Base-by-base conservation (phyloP, 2,113 vertebrate species). In the Pleuronectes platessa region DNA sequence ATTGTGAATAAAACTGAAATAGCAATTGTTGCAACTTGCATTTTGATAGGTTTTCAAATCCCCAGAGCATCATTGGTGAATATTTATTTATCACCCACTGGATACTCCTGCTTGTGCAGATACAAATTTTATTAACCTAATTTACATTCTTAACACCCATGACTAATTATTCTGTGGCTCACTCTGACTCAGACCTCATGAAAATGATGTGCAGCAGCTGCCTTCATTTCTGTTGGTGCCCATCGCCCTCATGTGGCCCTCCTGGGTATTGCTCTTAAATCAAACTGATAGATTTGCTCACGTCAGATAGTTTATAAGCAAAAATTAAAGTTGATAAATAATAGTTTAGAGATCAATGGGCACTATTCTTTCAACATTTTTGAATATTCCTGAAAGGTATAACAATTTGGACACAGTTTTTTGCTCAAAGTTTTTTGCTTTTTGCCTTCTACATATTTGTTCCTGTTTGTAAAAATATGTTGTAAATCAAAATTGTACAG, bases 181-280 rank as follows among this genome's bases (percentile, higher is more conserved):
- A 24, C 15, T 53, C 51, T 53, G 80, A 35, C 18, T 51, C 63
- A 40, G 21, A 11, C 49, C n/a, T 18, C 31, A 1, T 47, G 54
- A 23, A 40, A 55, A 63, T 45, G 0, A 56, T 55, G 24, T 20
- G 23, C 18, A n/a, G 26, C 18, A n/a, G 40, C 5, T n/a, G 9
- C 23, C 1, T 24, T 35, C 7, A 2, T 12, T 11, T 49, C 14
- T 61, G 14, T 76, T 59, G 58, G 11, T 55, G 31, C 5, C 21
- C 40, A 53, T 61, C 71, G 74, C 83, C 78, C 62, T 37, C 86
- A 20, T 59, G 68, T 90, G 88, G 82, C 54, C 12, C 4, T 4
- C 54, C 13, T 37, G 20, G n/a, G 54, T 35, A 61, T 23, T 81
- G 58, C 35, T 40, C 11, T 59, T 15, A 18, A 27, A 42, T 51